Evolutionary conservation across 2,797 vertebrate species (phyloP).

Genomic region (Megalops cyprinoides): DNA sequence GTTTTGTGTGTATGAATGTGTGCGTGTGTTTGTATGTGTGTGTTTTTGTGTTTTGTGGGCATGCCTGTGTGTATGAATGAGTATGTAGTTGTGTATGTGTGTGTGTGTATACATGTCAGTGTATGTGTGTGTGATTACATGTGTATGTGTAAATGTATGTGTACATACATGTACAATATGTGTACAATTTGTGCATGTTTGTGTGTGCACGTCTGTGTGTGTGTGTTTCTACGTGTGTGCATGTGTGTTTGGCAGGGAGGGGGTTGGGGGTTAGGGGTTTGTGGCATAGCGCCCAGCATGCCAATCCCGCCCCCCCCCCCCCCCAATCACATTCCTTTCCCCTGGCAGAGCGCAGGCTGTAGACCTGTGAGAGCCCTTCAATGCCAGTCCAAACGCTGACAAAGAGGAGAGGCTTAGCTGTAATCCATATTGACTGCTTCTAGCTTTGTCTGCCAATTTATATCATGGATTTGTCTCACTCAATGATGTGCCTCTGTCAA

Average conservation of each 20-base stretch:
- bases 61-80: too few relatives aligned
- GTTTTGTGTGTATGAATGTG: neutral
- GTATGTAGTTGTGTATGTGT: too few relatives aligned
- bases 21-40: slow-evolving; percentile 8
- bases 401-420: slow-evolving; percentile 81
- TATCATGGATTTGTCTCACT: slow-evolving; percentile 84
- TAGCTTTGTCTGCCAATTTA: slow-evolving; percentile 89
- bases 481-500: slow-evolving; percentile 82
- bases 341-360: slow-evolving; percentile 39
- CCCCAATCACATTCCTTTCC: slow-evolving; percentile 1
- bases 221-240: neutral
- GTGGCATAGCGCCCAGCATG: slow-evolving; percentile 51
- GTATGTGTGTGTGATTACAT: too few relatives aligned
- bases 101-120: too few relatives aligned
- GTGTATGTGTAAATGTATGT: too few relatives aligned
- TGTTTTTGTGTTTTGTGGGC: too few relatives aligned
- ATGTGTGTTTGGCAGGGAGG: slow-evolving; percentile 12
- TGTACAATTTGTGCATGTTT: too few relatives aligned
- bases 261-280: slow-evolving; percentile 36
- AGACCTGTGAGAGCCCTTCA: slow-evolving; percentile 56
- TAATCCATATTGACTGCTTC: slow-evolving; percentile 90
- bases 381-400: slow-evolving; percentile 72
- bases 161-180: too few relatives aligned
- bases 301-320: slow-evolving; percentile 33
- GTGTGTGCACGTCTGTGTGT: too few relatives aligned